These are phyloP conservation scores for Ochropacha duplaris DNA, from an alignment of 2,888 invertebrate species.

Conservation along the genomic window DNA sequence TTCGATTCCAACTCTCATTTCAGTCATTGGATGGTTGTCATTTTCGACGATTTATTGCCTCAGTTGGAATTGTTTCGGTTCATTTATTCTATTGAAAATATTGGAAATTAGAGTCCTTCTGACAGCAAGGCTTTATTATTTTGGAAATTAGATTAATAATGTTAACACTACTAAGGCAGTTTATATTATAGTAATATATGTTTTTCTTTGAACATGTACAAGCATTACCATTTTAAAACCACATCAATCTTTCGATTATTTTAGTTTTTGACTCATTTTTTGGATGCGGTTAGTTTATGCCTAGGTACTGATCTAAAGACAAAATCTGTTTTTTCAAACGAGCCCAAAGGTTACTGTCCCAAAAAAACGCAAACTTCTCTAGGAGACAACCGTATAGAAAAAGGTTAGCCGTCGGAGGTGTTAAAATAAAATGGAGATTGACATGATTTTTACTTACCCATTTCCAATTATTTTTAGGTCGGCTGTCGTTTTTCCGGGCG, in stretches of 20 bases:
- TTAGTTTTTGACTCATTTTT: no score
- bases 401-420: not conserved
- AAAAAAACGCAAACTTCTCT: no score
- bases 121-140: not conserved
- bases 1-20: slow-evolving; percentile 5
- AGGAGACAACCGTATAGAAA: no score
- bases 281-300: no score
- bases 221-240: no score
- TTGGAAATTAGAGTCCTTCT: not conserved
- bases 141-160: not conserved
- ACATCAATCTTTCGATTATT: no score
- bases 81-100: not conserved
- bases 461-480: not conserved
- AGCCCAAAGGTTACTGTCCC: no score
- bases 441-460: not conserved
- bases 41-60: slow-evolving; percentile 1
- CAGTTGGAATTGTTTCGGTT: slow-evolving; percentile 1
- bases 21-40: slow-evolving; percentile 2
- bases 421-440: not conserved
- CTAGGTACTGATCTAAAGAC: no score
- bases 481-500: not conserved
- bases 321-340: no score
- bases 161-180: no score
- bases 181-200: no score
- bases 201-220: no score